Evolutionary conservation across 2,113 vertebrate species (phyloP).

Genomic region (Martes martes): DNA sequence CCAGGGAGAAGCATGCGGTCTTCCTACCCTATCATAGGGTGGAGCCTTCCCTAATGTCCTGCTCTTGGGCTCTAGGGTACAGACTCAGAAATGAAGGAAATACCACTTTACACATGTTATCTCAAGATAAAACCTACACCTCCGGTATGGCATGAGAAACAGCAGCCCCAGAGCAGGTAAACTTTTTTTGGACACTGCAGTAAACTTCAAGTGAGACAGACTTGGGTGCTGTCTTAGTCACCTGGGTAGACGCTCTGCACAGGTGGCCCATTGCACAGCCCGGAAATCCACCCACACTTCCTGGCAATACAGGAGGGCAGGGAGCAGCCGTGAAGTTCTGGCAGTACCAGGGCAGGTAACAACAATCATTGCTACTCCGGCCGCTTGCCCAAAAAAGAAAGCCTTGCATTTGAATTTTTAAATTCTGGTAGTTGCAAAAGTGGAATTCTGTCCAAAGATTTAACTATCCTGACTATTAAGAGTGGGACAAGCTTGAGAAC

Average conservation of each 20-base stretch:
- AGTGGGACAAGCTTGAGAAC: background rate
- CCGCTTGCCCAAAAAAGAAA: background rate
- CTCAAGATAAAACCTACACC: background rate
- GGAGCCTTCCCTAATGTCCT: background rate
- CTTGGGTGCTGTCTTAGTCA: background rate
- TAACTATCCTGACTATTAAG: background rate
- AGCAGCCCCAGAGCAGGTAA: background rate
- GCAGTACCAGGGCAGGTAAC: background rate
- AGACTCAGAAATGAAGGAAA: background rate
- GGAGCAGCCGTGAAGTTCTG: background rate
- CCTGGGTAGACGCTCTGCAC: background rate
- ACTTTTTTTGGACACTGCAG: background rate
- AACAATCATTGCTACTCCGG: background rate
- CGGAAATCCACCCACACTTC: background rate
- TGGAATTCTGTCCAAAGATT: background rate
- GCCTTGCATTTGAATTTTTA: background rate
- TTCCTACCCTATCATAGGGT: no score
- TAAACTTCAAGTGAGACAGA: background rate
- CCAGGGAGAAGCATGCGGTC: background rate
- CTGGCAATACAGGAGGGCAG: rapidly evolving
- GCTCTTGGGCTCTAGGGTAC: background rate
- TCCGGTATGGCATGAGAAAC: background rate
- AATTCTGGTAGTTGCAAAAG: conserved; percentile 1
- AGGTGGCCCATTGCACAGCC: background rate
- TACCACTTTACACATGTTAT: background rate